These are phyloP conservation scores for Dicranocentrus wangi DNA, from an alignment of 2,888 invertebrate species.

Conservation along the genomic window DNA sequence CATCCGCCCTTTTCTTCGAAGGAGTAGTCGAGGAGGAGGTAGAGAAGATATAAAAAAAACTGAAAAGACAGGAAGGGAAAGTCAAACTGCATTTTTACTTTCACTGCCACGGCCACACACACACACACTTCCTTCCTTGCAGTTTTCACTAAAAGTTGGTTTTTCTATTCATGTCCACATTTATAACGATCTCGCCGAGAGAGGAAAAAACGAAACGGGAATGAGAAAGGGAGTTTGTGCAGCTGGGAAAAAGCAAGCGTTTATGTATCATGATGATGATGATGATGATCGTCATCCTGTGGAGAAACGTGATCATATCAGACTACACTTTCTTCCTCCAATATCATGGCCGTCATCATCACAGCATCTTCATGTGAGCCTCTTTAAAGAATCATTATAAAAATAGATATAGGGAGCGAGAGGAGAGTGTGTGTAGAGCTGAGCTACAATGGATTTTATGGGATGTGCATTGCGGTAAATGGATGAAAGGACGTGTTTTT, in stretches of 20 bases:
- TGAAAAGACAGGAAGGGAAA: conserved; percentile 46
- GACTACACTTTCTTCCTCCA: conserved; percentile 20
- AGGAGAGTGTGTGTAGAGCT: too few relatives aligned
- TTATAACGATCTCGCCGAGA: conserved; percentile 40
- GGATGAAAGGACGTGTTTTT: too few relatives aligned
- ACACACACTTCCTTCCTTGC: conserved; percentile 22
- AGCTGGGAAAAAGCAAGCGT: conserved; percentile 42
- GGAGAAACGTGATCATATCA: conserved; percentile 54
- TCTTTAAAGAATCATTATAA: conserved; percentile 52
- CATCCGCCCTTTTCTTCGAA: neutral
- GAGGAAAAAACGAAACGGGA: neutral
- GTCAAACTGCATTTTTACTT: conserved; percentile 45
- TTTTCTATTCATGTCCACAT: neutral
- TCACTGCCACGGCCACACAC: conserved; percentile 58
- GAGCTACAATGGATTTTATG: too few relatives aligned
- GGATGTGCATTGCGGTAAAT: too few relatives aligned
- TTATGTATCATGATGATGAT: conserved; percentile 31
- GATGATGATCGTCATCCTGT: too few relatives aligned
- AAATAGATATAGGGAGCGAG: neutral
- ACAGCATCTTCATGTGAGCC: conserved; percentile 22
- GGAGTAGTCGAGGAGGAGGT: neutral
- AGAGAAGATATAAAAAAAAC: conserved; percentile 36
- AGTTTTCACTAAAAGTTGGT: too few relatives aligned
- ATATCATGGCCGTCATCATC: conserved; percentile 24
- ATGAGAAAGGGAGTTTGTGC: conserved; percentile 34